Conservation (phyloP, 2,113 vertebrate species). For the Capreolus pygargus region DNA sequence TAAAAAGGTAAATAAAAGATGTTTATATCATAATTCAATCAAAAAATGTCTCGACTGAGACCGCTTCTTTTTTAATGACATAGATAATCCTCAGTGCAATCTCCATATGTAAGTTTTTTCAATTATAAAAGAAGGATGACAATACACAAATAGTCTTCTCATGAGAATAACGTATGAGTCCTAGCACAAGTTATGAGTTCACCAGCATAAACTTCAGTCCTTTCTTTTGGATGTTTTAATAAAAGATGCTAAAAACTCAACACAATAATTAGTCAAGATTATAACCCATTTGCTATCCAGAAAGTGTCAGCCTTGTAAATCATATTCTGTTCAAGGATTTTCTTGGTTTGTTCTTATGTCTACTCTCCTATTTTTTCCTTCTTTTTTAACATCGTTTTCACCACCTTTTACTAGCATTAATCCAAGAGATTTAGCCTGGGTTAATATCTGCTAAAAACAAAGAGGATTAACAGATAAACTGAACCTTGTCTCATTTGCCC, state of each 20-base stretch:
- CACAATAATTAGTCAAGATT: neutral
- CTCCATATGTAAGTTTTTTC: neutral
- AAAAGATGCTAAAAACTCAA: neutral
- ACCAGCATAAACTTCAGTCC: neutral
- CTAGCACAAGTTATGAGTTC: neutral
- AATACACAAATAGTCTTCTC: neutral
- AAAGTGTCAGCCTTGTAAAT: slow-evolving; percentile 7
- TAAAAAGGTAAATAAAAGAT: neutral
- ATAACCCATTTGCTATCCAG: neutral
- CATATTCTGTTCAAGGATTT: neutral
- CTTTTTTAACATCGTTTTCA: neutral
- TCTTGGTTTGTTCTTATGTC: neutral
- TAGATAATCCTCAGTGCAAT: neutral
- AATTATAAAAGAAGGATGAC: neutral
- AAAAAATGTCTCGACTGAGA: neutral
- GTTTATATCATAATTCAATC: neutral
- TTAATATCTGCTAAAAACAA: neutral
- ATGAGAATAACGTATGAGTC: neutral
- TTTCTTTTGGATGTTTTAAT: neutral
- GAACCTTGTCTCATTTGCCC: neutral
- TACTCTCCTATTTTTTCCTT: neutral
- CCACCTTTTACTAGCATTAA: neutral
- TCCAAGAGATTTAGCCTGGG: neutral
- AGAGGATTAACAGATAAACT: neutral
- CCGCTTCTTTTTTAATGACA: neutral